Evolutionary conservation across 1,140 invertebrate species (phyloP).

Genomic region (Colletes latitarsis): DNA sequence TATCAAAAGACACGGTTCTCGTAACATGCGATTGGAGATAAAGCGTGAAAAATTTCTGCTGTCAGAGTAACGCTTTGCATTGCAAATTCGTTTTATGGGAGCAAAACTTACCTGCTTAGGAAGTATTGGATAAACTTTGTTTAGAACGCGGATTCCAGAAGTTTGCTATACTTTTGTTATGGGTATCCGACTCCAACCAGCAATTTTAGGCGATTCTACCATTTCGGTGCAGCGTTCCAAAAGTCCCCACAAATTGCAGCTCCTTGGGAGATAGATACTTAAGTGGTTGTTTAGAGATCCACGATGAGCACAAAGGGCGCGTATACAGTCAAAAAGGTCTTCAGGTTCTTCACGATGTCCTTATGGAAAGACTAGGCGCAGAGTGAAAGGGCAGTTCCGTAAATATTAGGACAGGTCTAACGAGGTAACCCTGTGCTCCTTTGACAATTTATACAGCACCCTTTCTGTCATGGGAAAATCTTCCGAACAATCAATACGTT

Average conservation of each 20-base stretch:
- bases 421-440: constrained; percentile 21
- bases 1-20: not conserved
- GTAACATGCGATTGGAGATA: not conserved
- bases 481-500: not conserved
- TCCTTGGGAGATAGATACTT: constrained; percentile 63
- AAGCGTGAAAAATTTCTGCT: not conserved
- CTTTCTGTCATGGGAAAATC: constrained; percentile 43
- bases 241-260: constrained; percentile 69
- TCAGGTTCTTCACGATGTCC: constrained; percentile 54
- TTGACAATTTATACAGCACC: constrained; percentile 52
- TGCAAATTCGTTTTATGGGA: no score
- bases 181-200: not conserved
- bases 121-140: not conserved
- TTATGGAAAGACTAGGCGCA: constrained; percentile 44
- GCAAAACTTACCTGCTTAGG: not conserved
- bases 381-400: constrained; percentile 66
- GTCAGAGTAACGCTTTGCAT: not conserved
- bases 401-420: constrained; percentile 75
- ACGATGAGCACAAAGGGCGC: constrained; percentile 64
- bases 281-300: constrained; percentile 70
- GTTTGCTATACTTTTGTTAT: constrained; percentile 8
- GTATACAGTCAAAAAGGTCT: constrained; percentile 71
- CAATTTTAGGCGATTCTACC: constrained; percentile 19
- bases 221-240: constrained; percentile 29
- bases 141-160: not conserved